Percentiles rank a stretch among this genome's conserved stretches.
Conservation (phyloP, 2,888 invertebrate genomes). For the Dioctria linearis region DNA sequence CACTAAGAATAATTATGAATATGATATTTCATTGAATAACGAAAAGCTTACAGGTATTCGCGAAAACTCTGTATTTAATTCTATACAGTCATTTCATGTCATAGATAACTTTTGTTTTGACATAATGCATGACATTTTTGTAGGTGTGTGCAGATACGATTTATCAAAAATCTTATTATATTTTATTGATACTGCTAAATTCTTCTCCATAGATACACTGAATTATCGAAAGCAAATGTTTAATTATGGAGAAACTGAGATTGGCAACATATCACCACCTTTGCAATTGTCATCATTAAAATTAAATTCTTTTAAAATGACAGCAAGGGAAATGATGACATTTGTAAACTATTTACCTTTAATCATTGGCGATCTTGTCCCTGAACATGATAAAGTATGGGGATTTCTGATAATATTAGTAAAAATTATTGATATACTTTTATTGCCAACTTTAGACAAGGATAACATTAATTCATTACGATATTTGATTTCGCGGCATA, state of each 20-base stretch:
- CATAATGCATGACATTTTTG: constrained; percentile 55
- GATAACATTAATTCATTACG: background rate
- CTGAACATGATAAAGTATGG: constrained; percentile 42
- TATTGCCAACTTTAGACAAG: background rate
- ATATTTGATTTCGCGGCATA: constrained; percentile 3
- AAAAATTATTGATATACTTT: constrained; percentile 18
- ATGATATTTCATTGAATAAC: constrained; percentile 11
- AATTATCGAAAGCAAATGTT: constrained; percentile 49
- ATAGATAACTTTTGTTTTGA: constrained; percentile 46
- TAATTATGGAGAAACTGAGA: constrained; percentile 46
- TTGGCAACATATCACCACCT: constrained; percentile 22
- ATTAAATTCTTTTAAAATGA: constrained; percentile 36
- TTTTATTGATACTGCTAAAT: constrained; percentile 38
- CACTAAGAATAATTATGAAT: background rate
- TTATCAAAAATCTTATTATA: constrained; percentile 41
- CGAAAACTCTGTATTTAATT: constrained; percentile 48
- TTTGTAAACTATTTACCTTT: constrained; percentile 39
- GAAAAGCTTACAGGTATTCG: constrained; percentile 33
- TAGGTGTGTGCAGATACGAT: constrained; percentile 52
- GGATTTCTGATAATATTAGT: constrained; percentile 23
- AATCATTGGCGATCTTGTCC: constrained; percentile 38
- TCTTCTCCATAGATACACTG: constrained; percentile 38
- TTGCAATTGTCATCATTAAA: constrained; percentile 29
- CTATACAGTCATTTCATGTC: constrained; percentile 50
- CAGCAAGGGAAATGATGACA: constrained; percentile 28